phyloP scores from a whole-genome alignment of 2,113 vertebrate genomes.

The Lagopus leucura region DNA sequence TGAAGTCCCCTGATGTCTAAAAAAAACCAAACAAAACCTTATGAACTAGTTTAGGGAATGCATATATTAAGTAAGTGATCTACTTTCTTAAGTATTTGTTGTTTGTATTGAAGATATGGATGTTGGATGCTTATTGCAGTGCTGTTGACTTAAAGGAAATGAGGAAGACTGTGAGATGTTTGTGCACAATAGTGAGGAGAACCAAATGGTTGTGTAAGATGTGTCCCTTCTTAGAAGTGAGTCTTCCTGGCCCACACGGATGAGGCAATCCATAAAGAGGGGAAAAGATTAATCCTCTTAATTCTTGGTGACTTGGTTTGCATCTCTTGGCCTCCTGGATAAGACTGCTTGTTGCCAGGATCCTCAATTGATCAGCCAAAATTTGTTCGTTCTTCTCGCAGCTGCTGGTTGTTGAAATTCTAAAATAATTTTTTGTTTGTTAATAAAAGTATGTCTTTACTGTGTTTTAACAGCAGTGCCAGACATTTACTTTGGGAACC shows the following conservation, averaged over 20 bases:
- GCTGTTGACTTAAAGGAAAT: neutral
- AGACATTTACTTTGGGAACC: conserved; percentile 56
- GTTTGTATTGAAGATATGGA: neutral
- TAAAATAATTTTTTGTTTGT: conserved; percentile 45
- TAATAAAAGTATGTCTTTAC: conserved; percentile 25
- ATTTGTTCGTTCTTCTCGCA: neutral
- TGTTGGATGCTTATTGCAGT: accelerated
- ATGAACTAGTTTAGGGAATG: neutral
- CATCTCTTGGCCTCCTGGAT: neutral
- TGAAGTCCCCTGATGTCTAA: neutral
- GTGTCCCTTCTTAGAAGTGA: neutral
- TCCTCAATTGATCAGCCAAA: neutral
- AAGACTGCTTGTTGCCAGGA: neutral
- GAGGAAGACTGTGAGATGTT: neutral
- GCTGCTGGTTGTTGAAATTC: neutral
- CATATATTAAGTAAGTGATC: neutral
- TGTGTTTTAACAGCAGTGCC: conserved; percentile 24
- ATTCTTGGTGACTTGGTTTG: neutral
- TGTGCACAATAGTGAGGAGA: neutral
- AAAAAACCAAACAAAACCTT: neutral
- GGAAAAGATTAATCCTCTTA: neutral
- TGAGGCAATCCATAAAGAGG: neutral
- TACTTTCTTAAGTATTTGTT: neutral
- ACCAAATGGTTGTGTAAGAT: neutral
- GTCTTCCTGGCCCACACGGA: neutral